phyloP scores from a whole-genome alignment of 35 echinoderm and acorn worm genomes.

The Eucidaris tribuloides region DNA sequence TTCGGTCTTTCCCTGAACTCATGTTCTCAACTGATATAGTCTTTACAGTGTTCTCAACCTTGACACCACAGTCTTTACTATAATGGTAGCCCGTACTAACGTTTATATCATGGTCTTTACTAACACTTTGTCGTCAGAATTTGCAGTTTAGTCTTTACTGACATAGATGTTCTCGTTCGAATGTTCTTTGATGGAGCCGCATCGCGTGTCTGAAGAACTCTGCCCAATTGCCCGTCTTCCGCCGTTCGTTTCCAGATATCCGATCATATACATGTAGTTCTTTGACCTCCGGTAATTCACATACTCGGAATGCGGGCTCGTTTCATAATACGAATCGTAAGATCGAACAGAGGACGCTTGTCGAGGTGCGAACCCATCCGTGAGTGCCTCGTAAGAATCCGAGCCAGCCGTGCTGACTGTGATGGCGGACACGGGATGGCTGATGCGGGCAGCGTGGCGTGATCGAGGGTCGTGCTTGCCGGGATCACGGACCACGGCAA shows the following conservation, averaged over 20 bases:
- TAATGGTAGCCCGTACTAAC: too few relatives aligned
- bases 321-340: neutral
- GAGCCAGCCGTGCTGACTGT: neutral
- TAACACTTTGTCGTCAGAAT: too few relatives aligned
- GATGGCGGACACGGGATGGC: neutral
- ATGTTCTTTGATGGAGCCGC: neutral
- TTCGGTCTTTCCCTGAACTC: too few relatives aligned
- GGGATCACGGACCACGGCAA: neutral
- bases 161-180: conserved; percentile 20
- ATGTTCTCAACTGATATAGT: too few relatives aligned
- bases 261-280: conserved; percentile 27
- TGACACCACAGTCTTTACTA: too few relatives aligned
- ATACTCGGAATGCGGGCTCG: neutral
- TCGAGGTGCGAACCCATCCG: conserved; percentile 1
- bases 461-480: neutral
- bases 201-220: neutral
- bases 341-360: conserved; percentile 8
- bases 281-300: conserved; percentile 8
- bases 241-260: neutral
- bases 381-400: conserved; percentile 8
- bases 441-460: neutral
- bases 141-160: conserved; percentile 7
- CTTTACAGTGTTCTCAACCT: too few relatives aligned
- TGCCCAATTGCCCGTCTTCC: neutral
- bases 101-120: too few relatives aligned